Percentiles rank a stretch among this genome's conserved stretches.
Conservation (phyloP, 1,140 invertebrate species). For the Centruroides sculpturatus region DNA sequence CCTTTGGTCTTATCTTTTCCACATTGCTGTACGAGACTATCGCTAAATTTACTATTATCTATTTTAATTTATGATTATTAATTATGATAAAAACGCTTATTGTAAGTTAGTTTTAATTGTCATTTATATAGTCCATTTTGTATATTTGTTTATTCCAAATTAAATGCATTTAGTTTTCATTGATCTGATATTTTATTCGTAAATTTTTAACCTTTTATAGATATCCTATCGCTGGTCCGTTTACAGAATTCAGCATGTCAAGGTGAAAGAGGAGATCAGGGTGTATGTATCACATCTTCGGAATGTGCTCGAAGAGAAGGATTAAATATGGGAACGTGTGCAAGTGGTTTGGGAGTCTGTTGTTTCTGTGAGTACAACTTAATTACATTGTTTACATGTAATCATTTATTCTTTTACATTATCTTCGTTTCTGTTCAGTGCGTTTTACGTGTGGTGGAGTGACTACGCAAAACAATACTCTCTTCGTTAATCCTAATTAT, state of each 20-base stretch:
- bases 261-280: conserved; percentile 15
- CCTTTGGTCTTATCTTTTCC: no score
- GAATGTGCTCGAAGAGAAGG: conserved; percentile 48
- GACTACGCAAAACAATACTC: conserved; percentile 64
- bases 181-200: no score
- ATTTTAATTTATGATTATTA: no score
- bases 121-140: no score
- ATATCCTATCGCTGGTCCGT: conserved; percentile 5
- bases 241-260: conserved; percentile 20
- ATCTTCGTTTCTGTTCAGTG: conserved; percentile 13
- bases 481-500: conserved; percentile 67
- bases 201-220: neutral
- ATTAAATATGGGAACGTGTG: conserved; percentile 44
- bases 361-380: conserved; percentile 56
- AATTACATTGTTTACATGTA: neutral
- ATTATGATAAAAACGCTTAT: no score
- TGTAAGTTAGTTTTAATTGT: no score
- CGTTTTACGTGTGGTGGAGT: conserved; percentile 56
- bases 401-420: neutral
- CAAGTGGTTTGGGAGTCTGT: conserved; percentile 61
- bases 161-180: no score
- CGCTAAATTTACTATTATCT: no score
- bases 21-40: no score
- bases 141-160: no score
- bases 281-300: conserved; percentile 37